Evolutionary conservation across 2,888 invertebrate species (phyloP), one percentile per base, ranked within the genome.

Genomic region (Erebia ligea): DNA sequence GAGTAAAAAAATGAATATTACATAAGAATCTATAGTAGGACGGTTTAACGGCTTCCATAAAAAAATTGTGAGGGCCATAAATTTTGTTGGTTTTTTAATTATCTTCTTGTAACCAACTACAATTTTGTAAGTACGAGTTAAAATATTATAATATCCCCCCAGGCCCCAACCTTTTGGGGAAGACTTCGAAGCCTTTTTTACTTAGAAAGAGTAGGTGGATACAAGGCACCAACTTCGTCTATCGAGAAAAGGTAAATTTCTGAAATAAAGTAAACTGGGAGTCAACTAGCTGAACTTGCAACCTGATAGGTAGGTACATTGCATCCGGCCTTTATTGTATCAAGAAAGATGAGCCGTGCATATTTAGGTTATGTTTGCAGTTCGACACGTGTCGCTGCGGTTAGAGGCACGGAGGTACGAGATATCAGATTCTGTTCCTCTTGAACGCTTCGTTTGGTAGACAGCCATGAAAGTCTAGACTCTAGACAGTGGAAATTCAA

Each of bases 261-360:
- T n/a, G n/a, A n/a, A n/a, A n/a, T n/a, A n/a, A n/a, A n/a, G n/a
- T n/a, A n/a, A n/a, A 54, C 19, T 19, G 17, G 13, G 56, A 63
- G 54, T 42, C 61, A 58, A 57, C 57, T 50, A 19, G 45, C 62
- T 77, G 77, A 74, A 73, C 77, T 72, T 77, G 88, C 83, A 89
- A 91, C 85, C 78, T 75, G 88, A 89, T 85, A n/a, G n/a, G n/a
- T n/a, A n/a, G n/a, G n/a, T n/a, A 82, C 89, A 80, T 78, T 80
- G 81, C 82, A 82, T 87, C 84, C 84, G 82, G 79, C 77, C 77
- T 79, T 78, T 74, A 77, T 79, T 80, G 78, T 79, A 71, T 62
- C 72, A 67, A 67, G 72, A 72, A 75, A 74, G 70, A 65, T 50
- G 72, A 65, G 69, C 71, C 74, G 69, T 75, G 76, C 70, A 78